Percentiles rank a stretch among this genome's conserved stretches.
Conservation (phyloP, 2,797 vertebrate species). For the Staurois parvus region DNA sequence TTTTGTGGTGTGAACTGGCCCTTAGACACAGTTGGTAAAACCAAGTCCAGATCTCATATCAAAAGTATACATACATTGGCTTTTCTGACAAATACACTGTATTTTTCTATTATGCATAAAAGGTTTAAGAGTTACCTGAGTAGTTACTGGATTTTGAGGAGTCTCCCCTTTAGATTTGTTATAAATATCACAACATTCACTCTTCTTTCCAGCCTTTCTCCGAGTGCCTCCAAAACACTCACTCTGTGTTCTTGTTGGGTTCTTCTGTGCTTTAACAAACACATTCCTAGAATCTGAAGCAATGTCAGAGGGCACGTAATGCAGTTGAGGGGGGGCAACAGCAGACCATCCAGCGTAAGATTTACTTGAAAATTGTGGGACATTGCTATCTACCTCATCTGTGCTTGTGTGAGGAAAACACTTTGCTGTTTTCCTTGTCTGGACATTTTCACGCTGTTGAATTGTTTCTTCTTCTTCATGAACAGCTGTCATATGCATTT, state of each 20-base stretch:
- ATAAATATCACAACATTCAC: not conserved
- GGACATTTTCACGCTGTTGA: not conserved
- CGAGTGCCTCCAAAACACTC: conserved; percentile 49
- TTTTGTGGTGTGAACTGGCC: too few relatives aligned
- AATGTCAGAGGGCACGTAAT: conserved; percentile 64
- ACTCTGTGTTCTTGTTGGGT: conserved; percentile 8
- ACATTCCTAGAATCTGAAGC: not conserved
- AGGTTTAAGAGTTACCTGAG: conserved; percentile 10
- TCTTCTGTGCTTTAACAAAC: conserved; percentile 21
- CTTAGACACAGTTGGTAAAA: too few relatives aligned
- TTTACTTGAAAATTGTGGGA: not conserved
- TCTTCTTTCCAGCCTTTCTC: conserved; percentile 42
- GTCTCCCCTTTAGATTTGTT: not conserved
- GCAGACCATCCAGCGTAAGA: conserved; percentile 51
- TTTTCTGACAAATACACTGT: too few relatives aligned
- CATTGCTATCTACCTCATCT: not conserved
- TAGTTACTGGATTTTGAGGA: conserved; percentile 15
- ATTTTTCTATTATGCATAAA: too few relatives aligned
- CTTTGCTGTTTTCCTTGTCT: conserved; percentile 4
- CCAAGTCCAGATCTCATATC: too few relatives aligned
- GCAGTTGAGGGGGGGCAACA: conserved; percentile 64
- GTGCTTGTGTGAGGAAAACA: not conserved
- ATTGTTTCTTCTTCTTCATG: conserved; percentile 62
- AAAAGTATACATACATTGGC: too few relatives aligned
- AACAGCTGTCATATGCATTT: not conserved